Conservation (phyloP, 1,140 invertebrate genomes). For the Chionoecetes opilio region DNA sequence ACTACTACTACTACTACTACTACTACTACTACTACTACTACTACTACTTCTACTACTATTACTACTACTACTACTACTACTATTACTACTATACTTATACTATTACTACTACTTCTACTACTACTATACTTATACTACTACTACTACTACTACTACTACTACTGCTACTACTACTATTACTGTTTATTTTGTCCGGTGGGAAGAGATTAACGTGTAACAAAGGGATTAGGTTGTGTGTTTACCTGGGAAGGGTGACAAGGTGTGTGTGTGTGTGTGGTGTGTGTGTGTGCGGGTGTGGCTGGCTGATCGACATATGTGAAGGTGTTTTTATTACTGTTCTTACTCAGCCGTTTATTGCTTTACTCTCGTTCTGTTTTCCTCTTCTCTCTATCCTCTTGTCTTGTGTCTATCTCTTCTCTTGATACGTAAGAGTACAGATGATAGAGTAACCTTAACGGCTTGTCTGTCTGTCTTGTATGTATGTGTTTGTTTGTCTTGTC, state of each 20-base stretch:
- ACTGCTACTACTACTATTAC: not conserved
- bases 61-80: too few species aligned
- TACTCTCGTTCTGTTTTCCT: not conserved
- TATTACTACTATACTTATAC: not conserved
- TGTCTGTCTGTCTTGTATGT: not conserved
- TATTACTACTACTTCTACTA: not conserved
- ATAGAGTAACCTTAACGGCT: not conserved
- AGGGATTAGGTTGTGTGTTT: too few species aligned
- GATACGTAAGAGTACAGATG: not conserved
- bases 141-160: not conserved
- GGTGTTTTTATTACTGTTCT: not conserved
- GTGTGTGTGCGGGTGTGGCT: conserved; percentile 4
- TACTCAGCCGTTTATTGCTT: not conserved
- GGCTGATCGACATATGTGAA: not conserved
- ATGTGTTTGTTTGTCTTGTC: not conserved
- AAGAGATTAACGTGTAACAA: not conserved
- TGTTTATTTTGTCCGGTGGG: not conserved
- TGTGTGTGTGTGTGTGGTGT: too few species aligned
- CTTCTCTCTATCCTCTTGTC: conserved; percentile 25
- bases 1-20: not conserved
- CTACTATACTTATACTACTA: not conserved
- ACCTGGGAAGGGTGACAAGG: not conserved
- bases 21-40: not conserved
- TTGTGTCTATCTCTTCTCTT: not conserved
- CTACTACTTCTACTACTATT: not conserved